Evolutionary conservation across 2,888 invertebrate genomes (phyloP).

Genomic region (Andrena marginata): DNA sequence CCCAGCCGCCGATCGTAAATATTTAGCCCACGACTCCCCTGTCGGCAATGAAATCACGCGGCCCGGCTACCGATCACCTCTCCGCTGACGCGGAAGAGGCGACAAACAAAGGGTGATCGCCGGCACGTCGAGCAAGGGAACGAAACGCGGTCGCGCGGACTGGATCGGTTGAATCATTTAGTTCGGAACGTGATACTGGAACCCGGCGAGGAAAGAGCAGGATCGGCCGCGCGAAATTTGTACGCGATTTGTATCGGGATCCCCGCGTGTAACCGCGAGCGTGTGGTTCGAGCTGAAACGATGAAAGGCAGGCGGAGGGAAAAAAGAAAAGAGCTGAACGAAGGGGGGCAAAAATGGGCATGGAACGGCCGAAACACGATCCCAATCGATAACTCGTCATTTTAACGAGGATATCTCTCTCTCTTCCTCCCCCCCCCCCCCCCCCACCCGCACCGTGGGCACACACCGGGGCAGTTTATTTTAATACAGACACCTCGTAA

Average conservation of each 20-base stretch:
- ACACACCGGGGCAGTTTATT: slow-evolving; percentile 57
- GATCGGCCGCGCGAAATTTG: slow-evolving; percentile 41
- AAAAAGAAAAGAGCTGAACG: neutral
- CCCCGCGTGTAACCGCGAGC: slow-evolving; percentile 33
- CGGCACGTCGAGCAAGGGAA: neutral
- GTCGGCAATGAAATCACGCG: neutral
- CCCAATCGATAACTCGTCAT: slow-evolving; percentile 64
- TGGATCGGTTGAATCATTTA: slow-evolving; percentile 35
- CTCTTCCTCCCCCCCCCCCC: neutral
- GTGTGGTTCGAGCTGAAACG: slow-evolving; percentile 22
- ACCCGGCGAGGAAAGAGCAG: neutral
- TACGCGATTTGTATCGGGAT: slow-evolving; percentile 50
- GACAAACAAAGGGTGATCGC: neutral
- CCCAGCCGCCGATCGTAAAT: slow-evolving; percentile 3
- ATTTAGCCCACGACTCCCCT: neutral
- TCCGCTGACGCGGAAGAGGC: no score
- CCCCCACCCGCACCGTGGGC: slow-evolving; percentile 22
- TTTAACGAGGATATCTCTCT: slow-evolving; percentile 65
- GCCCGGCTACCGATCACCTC: neutral
- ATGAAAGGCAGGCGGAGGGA: neutral
- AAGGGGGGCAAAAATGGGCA: neutral
- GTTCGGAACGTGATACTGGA: slow-evolving; percentile 39
- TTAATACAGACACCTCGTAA: slow-evolving; percentile 67
- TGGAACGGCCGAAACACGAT: slow-evolving; percentile 51
- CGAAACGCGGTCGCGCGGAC: slow-evolving; percentile 4